Evolutionary conservation across 2,113 vertebrate species (phyloP).

Genomic region (Gobio gobio): DNA sequence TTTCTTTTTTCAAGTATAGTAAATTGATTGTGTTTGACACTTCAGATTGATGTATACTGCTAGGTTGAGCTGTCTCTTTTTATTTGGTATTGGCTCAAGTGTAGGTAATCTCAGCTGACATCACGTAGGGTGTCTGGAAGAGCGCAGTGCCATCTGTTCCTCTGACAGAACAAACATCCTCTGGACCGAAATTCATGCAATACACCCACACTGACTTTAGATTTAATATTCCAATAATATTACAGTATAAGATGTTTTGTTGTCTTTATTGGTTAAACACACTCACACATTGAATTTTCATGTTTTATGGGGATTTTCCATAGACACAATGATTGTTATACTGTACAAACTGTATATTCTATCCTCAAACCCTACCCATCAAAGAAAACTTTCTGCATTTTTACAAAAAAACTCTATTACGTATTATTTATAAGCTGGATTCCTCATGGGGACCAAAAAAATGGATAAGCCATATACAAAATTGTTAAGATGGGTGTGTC

Average conservation of each 20-base stretch:
- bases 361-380: too few species aligned
- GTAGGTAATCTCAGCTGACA: conserved; percentile 52
- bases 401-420: too few species aligned
- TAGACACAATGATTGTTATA: too few species aligned
- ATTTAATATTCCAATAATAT: neutral
- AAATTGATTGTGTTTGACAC: neutral
- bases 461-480: too few species aligned
- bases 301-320: too few species aligned
- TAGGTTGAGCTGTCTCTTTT: conserved; percentile 19
- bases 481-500: too few species aligned
- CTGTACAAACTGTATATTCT: too few species aligned
- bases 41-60: neutral
- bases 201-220: neutral
- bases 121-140: conserved; percentile 53
- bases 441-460: too few species aligned
- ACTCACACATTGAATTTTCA: neutral
- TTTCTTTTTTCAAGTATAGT: conserved; percentile 4
- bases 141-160: conserved; percentile 57
- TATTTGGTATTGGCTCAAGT: conserved; percentile 19
- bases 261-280: neutral
- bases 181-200: neutral
- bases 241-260: neutral
- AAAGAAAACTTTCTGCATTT: too few species aligned
- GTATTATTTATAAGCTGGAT: too few species aligned
- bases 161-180: conserved; percentile 22